phyloP scores from a whole-genome alignment of 2,113 vertebrate genomes.

The Cebus imitator region DNA sequence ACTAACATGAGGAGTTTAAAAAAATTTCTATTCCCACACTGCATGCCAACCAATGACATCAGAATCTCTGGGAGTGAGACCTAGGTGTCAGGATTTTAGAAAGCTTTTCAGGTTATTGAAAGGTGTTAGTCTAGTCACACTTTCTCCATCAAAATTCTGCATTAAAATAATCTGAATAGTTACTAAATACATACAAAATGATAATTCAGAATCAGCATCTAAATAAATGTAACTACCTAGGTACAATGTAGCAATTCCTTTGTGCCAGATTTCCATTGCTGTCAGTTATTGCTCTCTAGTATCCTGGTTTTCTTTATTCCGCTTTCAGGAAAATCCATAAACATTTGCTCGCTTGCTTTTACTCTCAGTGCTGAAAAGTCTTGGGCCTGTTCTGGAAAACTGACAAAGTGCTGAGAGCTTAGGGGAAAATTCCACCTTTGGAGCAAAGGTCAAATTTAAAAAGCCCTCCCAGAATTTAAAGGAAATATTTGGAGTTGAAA shows the following conservation, averaged over 20 bases:
- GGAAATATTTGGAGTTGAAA: constrained; percentile 29
- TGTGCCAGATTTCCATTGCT: background rate
- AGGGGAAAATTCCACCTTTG: constrained; percentile 14
- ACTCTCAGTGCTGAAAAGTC: background rate
- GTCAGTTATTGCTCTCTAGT: background rate
- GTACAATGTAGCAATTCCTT: background rate
- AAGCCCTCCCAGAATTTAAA: background rate
- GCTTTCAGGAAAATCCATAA: background rate
- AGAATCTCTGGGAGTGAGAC: background rate
- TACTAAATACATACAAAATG: background rate
- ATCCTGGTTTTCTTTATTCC: constrained; percentile 26
- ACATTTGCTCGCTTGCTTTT: background rate
- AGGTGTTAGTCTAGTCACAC: background rate
- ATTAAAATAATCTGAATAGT: constrained; percentile 23
- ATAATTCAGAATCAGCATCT: constrained; percentile 2
- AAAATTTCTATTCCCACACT: background rate
- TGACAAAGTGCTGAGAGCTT: background rate
- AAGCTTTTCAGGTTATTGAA: background rate
- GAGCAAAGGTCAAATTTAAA: constrained; percentile 3
- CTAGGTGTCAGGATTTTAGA: background rate
- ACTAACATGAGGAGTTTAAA: background rate
- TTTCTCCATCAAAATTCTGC: background rate
- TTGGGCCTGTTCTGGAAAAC: background rate
- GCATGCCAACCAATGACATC: background rate
- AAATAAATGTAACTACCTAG: background rate